Evolutionary conservation across 1,140 invertebrate species (phyloP).

Genomic region (Panagrolaimus sp.): DNA sequence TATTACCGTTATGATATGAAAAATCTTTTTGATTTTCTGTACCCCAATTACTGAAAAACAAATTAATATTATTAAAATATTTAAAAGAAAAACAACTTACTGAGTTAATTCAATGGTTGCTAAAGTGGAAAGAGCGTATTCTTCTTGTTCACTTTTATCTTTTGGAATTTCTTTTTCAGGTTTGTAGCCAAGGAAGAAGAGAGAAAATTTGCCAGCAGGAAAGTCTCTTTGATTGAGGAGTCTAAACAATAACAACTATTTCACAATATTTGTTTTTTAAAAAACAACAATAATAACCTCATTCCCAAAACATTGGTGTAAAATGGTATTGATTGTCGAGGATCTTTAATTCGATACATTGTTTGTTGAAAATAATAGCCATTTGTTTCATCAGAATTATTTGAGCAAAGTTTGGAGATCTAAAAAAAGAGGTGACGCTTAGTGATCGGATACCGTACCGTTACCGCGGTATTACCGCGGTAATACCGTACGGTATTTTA

Average conservation of each 20-base stretch:
- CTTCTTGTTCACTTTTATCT: conserved; percentile 67
- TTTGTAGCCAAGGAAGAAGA: conserved; percentile 90
- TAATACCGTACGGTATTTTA: too few relatives aligned
- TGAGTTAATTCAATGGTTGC: conserved; percentile 87
- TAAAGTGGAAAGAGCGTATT: conserved; percentile 75
- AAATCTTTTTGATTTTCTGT: conserved; percentile 74
- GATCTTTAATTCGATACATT: conserved; percentile 86
- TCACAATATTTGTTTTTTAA: not conserved
- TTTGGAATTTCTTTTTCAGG: conserved; percentile 67
- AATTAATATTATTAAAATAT: conserved; percentile 29
- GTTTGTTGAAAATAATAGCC: conserved; percentile 90
- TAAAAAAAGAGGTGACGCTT: too few relatives aligned
- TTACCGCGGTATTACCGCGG: too few relatives aligned
- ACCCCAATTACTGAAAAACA: conserved; percentile 79
- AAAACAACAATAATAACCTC: conserved; percentile 62
- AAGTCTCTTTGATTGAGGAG: conserved; percentile 81
- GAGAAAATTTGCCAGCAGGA: conserved; percentile 77
- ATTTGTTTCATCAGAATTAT: conserved; percentile 59
- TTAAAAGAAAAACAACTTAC: conserved; percentile 62
- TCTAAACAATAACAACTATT: conserved; percentile 44
- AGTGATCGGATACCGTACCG: too few relatives aligned
- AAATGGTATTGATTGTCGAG: conserved; percentile 74
- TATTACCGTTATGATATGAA: conserved; percentile 80
- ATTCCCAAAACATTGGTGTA: conserved; percentile 84
- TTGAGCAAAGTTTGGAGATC: conserved; percentile 30